phyloP scores from a whole-genome alignment of 2,113 vertebrate genomes.

The Rhinolophus sinicus region DNA sequence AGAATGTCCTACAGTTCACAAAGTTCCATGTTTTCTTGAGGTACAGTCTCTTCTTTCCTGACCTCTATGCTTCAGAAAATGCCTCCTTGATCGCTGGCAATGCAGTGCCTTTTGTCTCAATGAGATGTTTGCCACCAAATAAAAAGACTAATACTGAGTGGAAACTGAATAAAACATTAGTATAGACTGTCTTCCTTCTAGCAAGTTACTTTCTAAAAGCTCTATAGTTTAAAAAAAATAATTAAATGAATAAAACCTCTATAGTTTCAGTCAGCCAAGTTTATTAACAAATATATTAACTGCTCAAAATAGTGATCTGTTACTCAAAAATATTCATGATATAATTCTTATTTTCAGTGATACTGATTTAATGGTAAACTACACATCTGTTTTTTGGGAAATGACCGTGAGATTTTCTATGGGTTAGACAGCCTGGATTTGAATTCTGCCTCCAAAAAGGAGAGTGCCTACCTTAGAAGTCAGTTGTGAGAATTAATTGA shows the following conservation, averaged over 20 bases:
- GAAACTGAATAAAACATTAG: neutral
- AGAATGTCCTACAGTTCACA: neutral
- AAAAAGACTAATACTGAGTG: neutral
- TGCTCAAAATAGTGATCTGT: neutral
- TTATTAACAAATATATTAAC: slow-evolving; percentile 29
- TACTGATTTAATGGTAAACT: neutral
- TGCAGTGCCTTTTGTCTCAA: neutral
- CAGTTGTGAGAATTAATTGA: neutral
- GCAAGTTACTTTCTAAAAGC: slow-evolving; percentile 35
- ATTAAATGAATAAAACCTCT: neutral
- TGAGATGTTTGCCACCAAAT: neutral
- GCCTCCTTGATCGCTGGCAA: neutral
- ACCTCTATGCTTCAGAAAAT: neutral
- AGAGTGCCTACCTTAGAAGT: neutral
- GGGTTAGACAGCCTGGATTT: neutral
- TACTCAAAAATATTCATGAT: neutral
- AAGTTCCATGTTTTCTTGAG: neutral
- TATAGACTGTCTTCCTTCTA: neutral
- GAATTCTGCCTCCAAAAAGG: neutral
- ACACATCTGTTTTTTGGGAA: neutral
- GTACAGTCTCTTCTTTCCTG: neutral
- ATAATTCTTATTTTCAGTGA: neutral
- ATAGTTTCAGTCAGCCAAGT: neutral
- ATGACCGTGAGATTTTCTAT: neutral
- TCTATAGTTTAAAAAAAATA: neutral